Conservation (phyloP, 2,797 vertebrate genomes). For the Sciurus vulgaris region DNA sequence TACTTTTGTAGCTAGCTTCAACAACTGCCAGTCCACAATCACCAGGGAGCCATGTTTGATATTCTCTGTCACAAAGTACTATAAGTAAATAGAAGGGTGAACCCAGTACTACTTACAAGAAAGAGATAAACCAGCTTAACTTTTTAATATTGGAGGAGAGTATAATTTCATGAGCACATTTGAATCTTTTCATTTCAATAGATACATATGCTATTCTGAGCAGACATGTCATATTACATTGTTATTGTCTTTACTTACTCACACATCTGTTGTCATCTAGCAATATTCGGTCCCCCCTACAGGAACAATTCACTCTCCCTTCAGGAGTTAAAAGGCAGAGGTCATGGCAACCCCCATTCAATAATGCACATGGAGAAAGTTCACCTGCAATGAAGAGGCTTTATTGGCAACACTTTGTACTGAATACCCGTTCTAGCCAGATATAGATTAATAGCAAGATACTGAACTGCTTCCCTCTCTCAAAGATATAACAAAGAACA, state of each 20-base stretch:
- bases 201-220: background rate
- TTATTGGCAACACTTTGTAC: background rate
- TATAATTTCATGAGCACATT: background rate
- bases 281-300: conserved; percentile 95
- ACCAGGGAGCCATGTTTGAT: background rate
- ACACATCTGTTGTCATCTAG: conserved; percentile 97
- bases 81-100: background rate
- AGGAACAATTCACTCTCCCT: conserved; percentile 97
- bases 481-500: background rate
- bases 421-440: background rate
- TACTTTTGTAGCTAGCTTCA: background rate
- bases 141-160: background rate
- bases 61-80: conserved; percentile 14
- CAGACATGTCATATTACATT: background rate
- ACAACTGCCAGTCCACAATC: background rate
- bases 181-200: background rate
- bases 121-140: background rate
- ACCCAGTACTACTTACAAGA: background rate
- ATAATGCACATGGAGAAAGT: conserved; percentile 93
- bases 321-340: conserved; percentile 96
- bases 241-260: conserved; percentile 92
- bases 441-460: background rate
- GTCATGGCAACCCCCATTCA: conserved; percentile 98
- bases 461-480: background rate
- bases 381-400: conserved; percentile 90